These are phyloP conservation scores for Hybognathus amarus DNA, from an alignment of 2,797 vertebrate species.

Conservation along the genomic window DNA sequence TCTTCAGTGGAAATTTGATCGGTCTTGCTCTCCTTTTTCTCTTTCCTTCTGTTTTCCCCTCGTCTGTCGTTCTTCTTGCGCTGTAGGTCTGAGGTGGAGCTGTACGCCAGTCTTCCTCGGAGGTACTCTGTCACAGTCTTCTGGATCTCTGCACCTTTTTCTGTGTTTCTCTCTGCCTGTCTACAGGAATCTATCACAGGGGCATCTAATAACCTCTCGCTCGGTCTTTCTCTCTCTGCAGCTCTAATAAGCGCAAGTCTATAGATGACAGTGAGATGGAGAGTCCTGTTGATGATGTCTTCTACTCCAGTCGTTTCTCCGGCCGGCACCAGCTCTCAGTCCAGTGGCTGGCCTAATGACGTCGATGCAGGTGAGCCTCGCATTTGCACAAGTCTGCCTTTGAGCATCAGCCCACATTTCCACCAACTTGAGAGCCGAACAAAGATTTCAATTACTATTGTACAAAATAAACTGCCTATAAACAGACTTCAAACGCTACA, in stretches of 20 bases:
- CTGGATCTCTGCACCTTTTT: constrained; percentile 52
- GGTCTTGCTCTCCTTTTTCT: constrained; percentile 1
- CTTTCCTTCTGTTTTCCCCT: constrained; percentile 10
- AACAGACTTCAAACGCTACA: not conserved
- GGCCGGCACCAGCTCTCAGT: constrained; percentile 93
- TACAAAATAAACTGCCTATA: not conserved
- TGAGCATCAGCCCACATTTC: not conserved
- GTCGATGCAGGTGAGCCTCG: constrained; percentile 87
- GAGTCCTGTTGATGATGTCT: constrained; percentile 93
- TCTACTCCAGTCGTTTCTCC: constrained; percentile 93
- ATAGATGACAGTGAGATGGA: constrained; percentile 96
- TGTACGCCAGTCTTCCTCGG: constrained; percentile 85
- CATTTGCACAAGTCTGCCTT: not conserved
- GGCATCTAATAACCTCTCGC: not conserved
- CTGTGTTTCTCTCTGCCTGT: constrained; percentile 38
- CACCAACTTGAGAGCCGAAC: not conserved
- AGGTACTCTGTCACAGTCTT: constrained; percentile 72
- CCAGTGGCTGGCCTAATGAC: constrained; percentile 92
- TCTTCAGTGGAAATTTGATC: constrained; percentile 46
- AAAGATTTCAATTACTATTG: not conserved
- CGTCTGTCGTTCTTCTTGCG: constrained; percentile 60
- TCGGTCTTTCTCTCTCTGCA: constrained; percentile 61
- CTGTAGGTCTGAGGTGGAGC: constrained; percentile 85
- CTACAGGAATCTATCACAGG: not conserved
- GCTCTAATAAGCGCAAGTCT: constrained; percentile 93